phyloP scores from a whole-genome alignment of 2,113 vertebrate genomes.

The Sapayoa aenigma region DNA sequence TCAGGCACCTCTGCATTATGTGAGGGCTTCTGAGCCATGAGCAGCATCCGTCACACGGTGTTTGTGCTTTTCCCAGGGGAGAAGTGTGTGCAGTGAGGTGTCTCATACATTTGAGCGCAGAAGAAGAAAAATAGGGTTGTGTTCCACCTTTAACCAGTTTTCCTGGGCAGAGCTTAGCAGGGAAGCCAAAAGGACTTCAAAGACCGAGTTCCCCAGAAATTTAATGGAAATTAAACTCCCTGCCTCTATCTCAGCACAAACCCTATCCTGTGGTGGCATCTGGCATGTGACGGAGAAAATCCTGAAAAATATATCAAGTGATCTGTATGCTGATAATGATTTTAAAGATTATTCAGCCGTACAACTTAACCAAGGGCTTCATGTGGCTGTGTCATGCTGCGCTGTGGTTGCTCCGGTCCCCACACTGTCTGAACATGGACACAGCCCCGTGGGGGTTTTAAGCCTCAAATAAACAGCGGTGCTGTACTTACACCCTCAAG shows the following conservation, averaged over 20 bases:
- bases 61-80: background rate
- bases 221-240: background rate
- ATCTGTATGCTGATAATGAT: background rate
- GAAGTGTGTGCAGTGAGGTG: background rate
- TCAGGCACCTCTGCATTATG: background rate
- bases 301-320: constrained; percentile 14
- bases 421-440: rapidly evolving
- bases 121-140: background rate
- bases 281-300: background rate
- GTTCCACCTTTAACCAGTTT: background rate
- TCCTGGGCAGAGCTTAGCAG: background rate
- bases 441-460: background rate
- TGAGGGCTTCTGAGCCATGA: background rate
- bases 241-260: background rate
- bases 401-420: background rate
- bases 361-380: background rate
- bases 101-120: background rate
- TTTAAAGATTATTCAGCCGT: background rate
- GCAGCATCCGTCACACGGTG: background rate
- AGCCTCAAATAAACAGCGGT: background rate
- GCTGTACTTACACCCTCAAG: background rate
- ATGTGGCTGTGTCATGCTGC: background rate
- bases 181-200: background rate
- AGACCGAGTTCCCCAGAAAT: background rate
- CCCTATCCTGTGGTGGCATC: background rate